These are phyloP conservation scores for Crypturellus tataupa DNA, from an alignment of 2,797 vertebrate genomes.

Conservation along the genomic window DNA sequence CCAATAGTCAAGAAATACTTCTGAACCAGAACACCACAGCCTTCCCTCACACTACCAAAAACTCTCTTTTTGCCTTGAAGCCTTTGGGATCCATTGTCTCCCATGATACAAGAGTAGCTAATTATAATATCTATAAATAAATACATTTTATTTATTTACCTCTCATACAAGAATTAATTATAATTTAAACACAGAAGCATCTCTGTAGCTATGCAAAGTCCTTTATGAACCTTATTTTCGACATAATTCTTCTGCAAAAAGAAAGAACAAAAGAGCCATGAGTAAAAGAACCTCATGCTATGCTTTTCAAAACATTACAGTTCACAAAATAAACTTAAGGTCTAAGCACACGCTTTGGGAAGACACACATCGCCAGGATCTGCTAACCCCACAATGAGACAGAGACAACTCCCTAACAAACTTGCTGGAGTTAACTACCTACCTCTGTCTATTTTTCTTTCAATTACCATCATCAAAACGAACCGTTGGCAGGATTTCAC, in stretches of 20 bases:
- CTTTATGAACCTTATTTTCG: not conserved
- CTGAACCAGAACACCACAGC: not conserved
- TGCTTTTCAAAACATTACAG: not conserved
- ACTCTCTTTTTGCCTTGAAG: not conserved
- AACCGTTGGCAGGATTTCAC: not conserved
- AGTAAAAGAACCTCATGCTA: not conserved
- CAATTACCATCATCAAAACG: not conserved
- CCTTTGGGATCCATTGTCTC: not conserved
- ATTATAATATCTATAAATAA: constrained; percentile 33
- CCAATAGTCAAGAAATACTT: constrained; percentile 20
- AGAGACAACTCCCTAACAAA: not conserved
- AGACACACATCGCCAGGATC: not conserved
- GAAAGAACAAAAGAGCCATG: not conserved
- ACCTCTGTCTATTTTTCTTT: not conserved
- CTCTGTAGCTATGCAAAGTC: not conserved
- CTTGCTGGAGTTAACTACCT: not conserved
- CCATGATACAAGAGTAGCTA: not conserved
- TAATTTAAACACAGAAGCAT: too few species aligned
- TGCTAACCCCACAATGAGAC: not conserved
- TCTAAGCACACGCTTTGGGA: not conserved
- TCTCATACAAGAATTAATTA: not conserved
- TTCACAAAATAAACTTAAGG: not conserved
- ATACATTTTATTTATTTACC: not conserved
- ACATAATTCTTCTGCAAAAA: not conserved
- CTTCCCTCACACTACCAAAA: not conserved